Evolutionary conservation across 2,888 invertebrate species (phyloP), one percentile per base, ranked within the genome.

Genomic region (Monochamus alternatus): DNA sequence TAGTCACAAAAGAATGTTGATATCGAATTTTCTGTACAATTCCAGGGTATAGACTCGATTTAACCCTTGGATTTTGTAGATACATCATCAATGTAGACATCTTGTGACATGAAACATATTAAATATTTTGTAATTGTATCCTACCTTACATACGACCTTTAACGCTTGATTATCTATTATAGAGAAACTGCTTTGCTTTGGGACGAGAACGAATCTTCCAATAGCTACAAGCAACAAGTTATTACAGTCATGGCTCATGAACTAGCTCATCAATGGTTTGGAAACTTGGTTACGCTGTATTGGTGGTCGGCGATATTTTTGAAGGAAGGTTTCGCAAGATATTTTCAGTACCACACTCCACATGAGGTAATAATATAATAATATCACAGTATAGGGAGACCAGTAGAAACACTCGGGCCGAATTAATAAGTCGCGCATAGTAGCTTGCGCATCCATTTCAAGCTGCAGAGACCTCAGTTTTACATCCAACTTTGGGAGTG

Each of bases 231-330:
- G 80, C 93, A 95, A 82, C 90, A 91, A 64, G 91, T 95, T 1
- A 93, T 93, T 0, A 91, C 93, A 31, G 92, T 93, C 3, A 90
- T 95, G 3, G 91, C 94, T 0, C 96, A 96, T 84, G 96, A 96
- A 87, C 87, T 95, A 68, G 92, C 94, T 1, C 96, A 97, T 86
- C 94, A 94, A 91, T 95, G 95, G 95, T 95, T 95, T 82, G 95
- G 95, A 7, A 94, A 95, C 85, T 89, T 94, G 22, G 93, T 95
- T 14, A 94, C 95, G 0, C 92, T 93, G 73, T 91, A 92, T 51
- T 94, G 94, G 94, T 95, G 95, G 95, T 91, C 92, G 75, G 92
- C 92, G 81, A 89, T 93, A 1, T 95, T 94, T 94, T 88, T 95
- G 0, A 95, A 93, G 84, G 95, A 95, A 85, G 95, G 93, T 0